phyloP scores from a whole-genome alignment of 1,140 invertebrate species.

The Babylonia areolata region DNA sequence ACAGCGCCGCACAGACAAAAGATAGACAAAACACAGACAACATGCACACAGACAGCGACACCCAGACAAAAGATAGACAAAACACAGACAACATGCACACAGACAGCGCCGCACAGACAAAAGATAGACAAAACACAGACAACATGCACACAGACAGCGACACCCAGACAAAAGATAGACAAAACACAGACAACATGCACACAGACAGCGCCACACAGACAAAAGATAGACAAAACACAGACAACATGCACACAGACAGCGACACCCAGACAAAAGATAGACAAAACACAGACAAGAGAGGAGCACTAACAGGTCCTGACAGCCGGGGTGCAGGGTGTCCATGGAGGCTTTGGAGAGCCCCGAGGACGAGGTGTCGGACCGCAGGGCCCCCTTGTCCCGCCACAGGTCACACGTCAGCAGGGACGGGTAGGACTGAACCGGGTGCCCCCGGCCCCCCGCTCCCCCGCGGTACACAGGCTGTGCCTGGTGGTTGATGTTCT shows the following conservation, averaged over 20 bases:
- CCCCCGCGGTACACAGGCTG: not conserved
- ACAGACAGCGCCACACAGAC: not conserved
- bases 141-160: not conserved
- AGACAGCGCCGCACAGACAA: too few relatives aligned
- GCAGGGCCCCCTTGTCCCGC: conserved; percentile 3
- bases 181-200: not conserved
- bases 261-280: not conserved
- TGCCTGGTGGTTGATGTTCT: conserved; percentile 25
- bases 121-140: too few relatives aligned
- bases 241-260: not conserved
- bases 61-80: too few relatives aligned
- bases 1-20: too few relatives aligned
- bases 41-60: too few relatives aligned
- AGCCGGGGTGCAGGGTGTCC: conserved; percentile 20
- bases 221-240: not conserved
- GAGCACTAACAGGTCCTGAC: conserved; percentile 24
- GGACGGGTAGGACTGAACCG: conserved; percentile 28
- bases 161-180: not conserved
- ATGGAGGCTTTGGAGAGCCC: conserved; percentile 20
- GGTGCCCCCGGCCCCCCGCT: not conserved
- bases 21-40: too few relatives aligned
- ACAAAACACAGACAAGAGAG: not conserved
- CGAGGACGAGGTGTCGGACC: conserved; percentile 30
- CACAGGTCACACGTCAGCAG: conserved; percentile 1
- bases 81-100: too few relatives aligned